Evolutionary conservation across 2,888 invertebrate genomes (phyloP).

Genomic region (Trachelus troglodyta): DNA sequence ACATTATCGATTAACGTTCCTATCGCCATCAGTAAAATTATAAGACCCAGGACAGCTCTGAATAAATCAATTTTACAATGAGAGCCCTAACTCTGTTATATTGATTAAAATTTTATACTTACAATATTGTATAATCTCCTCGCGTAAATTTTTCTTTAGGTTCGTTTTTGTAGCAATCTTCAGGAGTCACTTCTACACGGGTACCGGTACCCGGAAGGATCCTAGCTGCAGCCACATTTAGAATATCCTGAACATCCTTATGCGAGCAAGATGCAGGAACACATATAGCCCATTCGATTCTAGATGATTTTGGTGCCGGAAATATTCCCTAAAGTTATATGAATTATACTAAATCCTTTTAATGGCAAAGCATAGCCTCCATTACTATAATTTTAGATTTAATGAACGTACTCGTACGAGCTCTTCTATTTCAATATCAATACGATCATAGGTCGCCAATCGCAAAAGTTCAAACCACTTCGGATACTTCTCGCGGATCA

Average conservation of each 20-base stretch:
- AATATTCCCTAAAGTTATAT: conserved; percentile 9
- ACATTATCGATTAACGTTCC: conserved; percentile 11
- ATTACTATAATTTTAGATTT: background rate
- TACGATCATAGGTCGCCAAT: conserved; percentile 12
- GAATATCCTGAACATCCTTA: conserved; percentile 23
- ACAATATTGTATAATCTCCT: conserved; percentile 31
- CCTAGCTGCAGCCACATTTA: conserved; percentile 14
- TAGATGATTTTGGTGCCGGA: conserved; percentile 14
- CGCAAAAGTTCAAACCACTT: conserved; percentile 7
- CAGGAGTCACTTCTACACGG: conserved; percentile 13
- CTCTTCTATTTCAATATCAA: conserved; percentile 12
- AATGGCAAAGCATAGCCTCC: background rate
- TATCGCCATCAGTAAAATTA: conserved; percentile 10
- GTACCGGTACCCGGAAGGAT: conserved; percentile 16
- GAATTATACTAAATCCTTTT: background rate
- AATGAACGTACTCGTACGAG: conserved; percentile 2
- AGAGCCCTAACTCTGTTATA: background rate
- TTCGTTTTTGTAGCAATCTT: conserved; percentile 21
- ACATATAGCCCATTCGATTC: conserved; percentile 29
- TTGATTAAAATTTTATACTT: conserved; percentile 11
- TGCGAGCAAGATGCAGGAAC: conserved; percentile 28
- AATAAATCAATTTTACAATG: background rate
- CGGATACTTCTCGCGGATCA: conserved; percentile 9
- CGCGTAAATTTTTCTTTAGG: conserved; percentile 10
- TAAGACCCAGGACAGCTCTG: conserved; percentile 9